A percentile compares a stretch with the other conserved stretches of the same genome.
Evolutionary conservation across 2,113 vertebrate species (phyloP).

Genomic region (Xiphorhynchus elegans): DNA sequence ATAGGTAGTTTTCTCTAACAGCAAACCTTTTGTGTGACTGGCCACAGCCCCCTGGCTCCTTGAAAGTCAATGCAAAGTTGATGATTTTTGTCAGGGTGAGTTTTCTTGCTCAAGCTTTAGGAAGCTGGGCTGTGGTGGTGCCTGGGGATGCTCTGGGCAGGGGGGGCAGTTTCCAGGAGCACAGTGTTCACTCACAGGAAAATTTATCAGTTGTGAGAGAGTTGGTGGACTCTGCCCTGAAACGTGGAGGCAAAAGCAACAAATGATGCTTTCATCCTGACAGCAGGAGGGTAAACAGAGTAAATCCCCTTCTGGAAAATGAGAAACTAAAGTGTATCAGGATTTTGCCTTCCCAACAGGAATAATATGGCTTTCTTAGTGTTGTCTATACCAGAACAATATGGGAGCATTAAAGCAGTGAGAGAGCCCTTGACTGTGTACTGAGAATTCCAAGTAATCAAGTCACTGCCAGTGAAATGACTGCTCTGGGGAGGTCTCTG

Average conservation of each 20-base stretch:
- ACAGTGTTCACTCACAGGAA: background rate
- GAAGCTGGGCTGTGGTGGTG: accelerated
- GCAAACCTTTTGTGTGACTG: background rate
- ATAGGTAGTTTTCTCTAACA: accelerated
- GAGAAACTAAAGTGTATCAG: background rate
- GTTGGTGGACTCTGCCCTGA: slow-evolving; percentile 17
- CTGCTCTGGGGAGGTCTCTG: background rate
- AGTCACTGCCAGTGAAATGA: background rate
- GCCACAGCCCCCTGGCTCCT: background rate
- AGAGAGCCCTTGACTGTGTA: background rate
- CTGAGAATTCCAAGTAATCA: background rate
- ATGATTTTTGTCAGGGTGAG: background rate
- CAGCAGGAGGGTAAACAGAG: background rate
- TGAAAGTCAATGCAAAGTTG: background rate
- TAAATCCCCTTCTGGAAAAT: background rate
- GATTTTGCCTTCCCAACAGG: background rate
- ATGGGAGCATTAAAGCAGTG: background rate
- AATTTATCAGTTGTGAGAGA: background rate
- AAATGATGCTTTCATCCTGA: background rate
- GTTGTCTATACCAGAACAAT: background rate
- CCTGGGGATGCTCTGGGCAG: background rate
- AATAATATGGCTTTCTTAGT: background rate
- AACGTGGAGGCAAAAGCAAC: background rate
- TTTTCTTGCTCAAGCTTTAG: background rate
- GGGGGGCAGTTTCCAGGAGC: background rate